Evolutionary conservation across 2,797 vertebrate species (phyloP), one percentile per base, ranked within the genome.

Genomic region (Heliangelus exortis): DNA sequence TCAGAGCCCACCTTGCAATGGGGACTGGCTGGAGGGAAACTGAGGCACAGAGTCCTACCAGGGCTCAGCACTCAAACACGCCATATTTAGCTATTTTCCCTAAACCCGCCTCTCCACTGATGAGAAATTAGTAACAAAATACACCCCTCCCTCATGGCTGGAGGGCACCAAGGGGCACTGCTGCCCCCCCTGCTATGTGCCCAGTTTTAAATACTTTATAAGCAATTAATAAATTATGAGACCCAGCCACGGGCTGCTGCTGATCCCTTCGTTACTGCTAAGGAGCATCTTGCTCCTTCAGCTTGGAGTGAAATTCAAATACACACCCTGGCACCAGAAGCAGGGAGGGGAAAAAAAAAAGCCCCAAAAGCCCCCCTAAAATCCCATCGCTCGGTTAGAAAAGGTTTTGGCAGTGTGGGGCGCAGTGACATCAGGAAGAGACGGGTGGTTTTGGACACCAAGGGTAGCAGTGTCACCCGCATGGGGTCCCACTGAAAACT

Each of bases 351-450:
- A 79, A 66, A 54, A 61, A 58, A 41, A 69, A 47, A 61, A 67
- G 4, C 3, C n/a, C 0, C 3, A 18, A 41, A 51, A 1, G 2
- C 29, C 39, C 57, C 22, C 0, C 14, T 7, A 3, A 57, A 76
- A 47, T 34, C 59, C 47, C 43, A 39, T 55, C 1, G 5, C 63
- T 73, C 2, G 1, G 8, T 63, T 85, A 85, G 55, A 91, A 89
- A 93, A 85, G 51, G 53, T 66, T 76, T 62, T 79, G 93, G 59
- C 65, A 85, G 72, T 90, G 77, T 84, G 57, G 77, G 73, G 53
- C 0, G 0, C 54, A 53, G 90, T 0, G 0, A 47, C 57, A 76
- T 22, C 54, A 58, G 47, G 39, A 77, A 10, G 15, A 9, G 36
- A 3, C 1, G 8, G 33, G 17, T 61, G 43, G 1, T 85, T 82